Evolutionary conservation across 1,140 invertebrate genomes (phyloP).

Genomic region (Drosophila bifasciata): DNA sequence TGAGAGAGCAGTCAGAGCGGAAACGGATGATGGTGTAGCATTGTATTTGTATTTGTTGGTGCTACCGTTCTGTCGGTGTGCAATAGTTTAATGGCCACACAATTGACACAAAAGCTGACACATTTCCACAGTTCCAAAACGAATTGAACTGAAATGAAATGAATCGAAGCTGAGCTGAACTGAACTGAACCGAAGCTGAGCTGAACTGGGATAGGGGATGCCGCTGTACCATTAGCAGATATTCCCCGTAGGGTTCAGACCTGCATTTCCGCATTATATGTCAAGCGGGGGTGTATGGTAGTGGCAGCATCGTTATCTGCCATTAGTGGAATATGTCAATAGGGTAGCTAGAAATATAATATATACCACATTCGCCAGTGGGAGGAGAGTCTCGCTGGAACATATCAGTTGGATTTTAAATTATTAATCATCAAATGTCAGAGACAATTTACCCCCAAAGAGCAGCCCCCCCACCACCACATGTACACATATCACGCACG

Average conservation of each 20-base stretch:
- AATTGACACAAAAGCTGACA: constrained; percentile 68
- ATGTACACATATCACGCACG: constrained; percentile 43
- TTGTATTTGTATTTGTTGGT: background rate
- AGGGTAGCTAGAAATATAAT: background rate
- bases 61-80: constrained; percentile 26
- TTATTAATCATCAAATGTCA: constrained; percentile 40
- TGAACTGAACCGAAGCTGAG: too few species aligned
- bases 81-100: constrained; percentile 70
- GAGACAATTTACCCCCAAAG: constrained; percentile 9
- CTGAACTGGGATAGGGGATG: constrained; percentile 14
- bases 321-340: constrained; percentile 9
- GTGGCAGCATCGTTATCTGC: background rate
- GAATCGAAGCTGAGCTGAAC: constrained; percentile 25
- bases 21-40: too few species aligned
- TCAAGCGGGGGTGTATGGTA: background rate
- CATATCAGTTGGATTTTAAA: constrained; percentile 63
- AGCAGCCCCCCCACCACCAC: constrained; percentile 15
- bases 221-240: constrained; percentile 27
- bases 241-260: constrained; percentile 7
- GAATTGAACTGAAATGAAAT: constrained; percentile 37
- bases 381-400: constrained; percentile 33
- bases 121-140: constrained; percentile 45
- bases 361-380: background rate
- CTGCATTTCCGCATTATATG: constrained; percentile 35
- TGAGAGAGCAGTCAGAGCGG: constrained; percentile 20